These are phyloP conservation scores for Orchesellides sinensis DNA, from an alignment of 2,888 invertebrate species.

Conservation along the genomic window DNA sequence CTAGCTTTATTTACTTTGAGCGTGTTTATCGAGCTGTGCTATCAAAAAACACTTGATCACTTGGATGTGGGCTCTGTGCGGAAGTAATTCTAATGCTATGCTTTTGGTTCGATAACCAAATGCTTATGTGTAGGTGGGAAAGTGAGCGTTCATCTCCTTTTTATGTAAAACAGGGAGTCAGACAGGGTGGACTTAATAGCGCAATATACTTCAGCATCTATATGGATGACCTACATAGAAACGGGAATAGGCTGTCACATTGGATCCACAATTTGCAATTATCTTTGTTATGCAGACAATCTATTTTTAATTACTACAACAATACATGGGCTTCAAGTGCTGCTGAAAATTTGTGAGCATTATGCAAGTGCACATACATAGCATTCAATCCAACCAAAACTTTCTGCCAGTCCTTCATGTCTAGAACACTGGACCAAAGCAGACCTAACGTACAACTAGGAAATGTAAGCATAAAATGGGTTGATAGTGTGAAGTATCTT, in stretches of 20 bases:
- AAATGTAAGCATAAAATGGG: neutral
- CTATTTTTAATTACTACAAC: neutral
- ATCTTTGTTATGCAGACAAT: constrained; percentile 23
- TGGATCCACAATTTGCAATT: neutral
- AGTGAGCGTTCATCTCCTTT: neutral
- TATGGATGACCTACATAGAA: neutral
- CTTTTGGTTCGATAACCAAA: neutral
- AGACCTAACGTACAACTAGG: neutral
- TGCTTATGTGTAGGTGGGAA: neutral
- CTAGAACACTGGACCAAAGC: neutral
- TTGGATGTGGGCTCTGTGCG: no score
- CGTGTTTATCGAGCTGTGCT: no score
- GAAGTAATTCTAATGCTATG: no score
- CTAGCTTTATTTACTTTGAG: no score
- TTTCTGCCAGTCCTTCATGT: neutral
- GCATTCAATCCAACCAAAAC: constrained; percentile 21
- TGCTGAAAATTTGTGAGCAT: constrained; percentile 19
- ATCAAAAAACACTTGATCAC: no score
- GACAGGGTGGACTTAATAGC: neutral
- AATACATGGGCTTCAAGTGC: neutral
- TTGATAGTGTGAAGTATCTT: constrained; percentile 11
- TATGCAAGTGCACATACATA: neutral
- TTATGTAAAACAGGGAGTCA: neutral
- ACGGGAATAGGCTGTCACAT: constrained; percentile 4
- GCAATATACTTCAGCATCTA: neutral